Percentiles rank a stretch among this genome's conserved stretches.
phyloP scores from a whole-genome alignment of 2,888 invertebrate genomes.

The Trissolcus brochymenae region DNA sequence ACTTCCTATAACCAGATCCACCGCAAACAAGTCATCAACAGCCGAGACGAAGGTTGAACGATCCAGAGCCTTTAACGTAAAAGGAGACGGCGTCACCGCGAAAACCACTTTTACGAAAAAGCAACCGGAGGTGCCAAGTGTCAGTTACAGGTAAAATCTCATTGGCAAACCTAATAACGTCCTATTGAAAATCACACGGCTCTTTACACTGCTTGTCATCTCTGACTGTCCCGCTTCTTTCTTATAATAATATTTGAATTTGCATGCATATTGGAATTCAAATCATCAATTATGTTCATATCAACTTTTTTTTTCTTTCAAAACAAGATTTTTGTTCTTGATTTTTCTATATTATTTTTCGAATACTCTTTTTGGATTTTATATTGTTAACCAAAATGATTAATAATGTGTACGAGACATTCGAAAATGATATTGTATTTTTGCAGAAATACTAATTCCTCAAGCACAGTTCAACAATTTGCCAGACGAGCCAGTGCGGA shows the following conservation, averaged over 20 bases:
- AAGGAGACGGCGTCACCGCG: conserved; percentile 58
- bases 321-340: too few relatives aligned
- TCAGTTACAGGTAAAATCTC: conserved; percentile 64
- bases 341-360: too few relatives aligned
- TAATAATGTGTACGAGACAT: too few relatives aligned
- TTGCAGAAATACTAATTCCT: conserved; percentile 45
- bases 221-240: conserved; percentile 6
- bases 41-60: conserved; percentile 68
- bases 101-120: conserved; percentile 63
- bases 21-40: conserved; percentile 74
- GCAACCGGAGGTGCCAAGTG: conserved; percentile 63
- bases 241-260: background rate
- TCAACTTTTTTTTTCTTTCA: too few relatives aligned
- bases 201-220: conserved; percentile 17
- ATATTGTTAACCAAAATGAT: too few relatives aligned
- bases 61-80: conserved; percentile 66
- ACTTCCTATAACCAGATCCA: conserved; percentile 65
- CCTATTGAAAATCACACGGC: conserved; percentile 15
- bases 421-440: conserved; percentile 3
- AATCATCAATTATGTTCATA: too few relatives aligned
- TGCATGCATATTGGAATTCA: background rate
- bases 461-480: conserved; percentile 47
- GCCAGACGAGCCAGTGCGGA: conserved; percentile 34
- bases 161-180: conserved; percentile 23
- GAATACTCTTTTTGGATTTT: too few relatives aligned